phyloP scores from a whole-genome alignment of 2,888 invertebrate species.

The Drosophila testacea region DNA sequence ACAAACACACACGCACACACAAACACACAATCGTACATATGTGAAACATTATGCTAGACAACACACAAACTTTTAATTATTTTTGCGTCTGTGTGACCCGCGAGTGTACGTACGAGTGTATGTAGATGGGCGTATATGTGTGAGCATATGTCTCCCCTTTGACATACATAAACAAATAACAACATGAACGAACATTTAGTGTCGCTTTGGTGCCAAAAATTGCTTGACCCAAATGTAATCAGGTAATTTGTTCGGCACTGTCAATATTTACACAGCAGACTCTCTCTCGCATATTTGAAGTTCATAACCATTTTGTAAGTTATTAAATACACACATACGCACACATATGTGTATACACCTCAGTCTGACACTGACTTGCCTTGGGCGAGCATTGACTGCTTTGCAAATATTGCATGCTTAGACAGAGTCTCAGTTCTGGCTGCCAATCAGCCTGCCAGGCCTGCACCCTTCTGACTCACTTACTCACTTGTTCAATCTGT shows the following conservation, averaged over 20 bases:
- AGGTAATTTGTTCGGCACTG: constrained; percentile 72
- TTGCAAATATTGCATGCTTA: constrained; percentile 58
- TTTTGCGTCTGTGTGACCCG: constrained; percentile 56
- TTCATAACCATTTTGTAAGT: constrained; percentile 69
- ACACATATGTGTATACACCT: constrained; percentile 10
- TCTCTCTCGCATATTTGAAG: constrained; percentile 59
- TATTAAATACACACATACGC: constrained; percentile 54
- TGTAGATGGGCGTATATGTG: constrained; percentile 21
- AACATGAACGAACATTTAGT: constrained; percentile 55
- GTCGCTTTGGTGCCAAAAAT: constrained; percentile 56
- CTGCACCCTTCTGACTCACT: constrained; percentile 11
- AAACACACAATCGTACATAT: constrained; percentile 1
- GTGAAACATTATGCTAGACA: constrained; percentile 61
- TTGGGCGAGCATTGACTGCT: constrained; percentile 34
- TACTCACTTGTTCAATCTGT: constrained; percentile 2
- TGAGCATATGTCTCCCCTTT: constrained; percentile 21
- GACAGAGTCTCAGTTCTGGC: constrained; percentile 10
- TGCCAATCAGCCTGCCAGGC: constrained; percentile 29
- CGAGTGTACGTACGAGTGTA: constrained; percentile 43
- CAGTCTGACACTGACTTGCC: constrained; percentile 46
- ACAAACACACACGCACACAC: constrained; percentile 19
- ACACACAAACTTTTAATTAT: constrained; percentile 76
- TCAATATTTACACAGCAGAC: constrained; percentile 64
- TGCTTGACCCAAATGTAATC: constrained; percentile 77
- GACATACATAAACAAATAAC: constrained; percentile 44